phyloP scores from a whole-genome alignment of 2,113 vertebrate species.

The Solea solea region DNA sequence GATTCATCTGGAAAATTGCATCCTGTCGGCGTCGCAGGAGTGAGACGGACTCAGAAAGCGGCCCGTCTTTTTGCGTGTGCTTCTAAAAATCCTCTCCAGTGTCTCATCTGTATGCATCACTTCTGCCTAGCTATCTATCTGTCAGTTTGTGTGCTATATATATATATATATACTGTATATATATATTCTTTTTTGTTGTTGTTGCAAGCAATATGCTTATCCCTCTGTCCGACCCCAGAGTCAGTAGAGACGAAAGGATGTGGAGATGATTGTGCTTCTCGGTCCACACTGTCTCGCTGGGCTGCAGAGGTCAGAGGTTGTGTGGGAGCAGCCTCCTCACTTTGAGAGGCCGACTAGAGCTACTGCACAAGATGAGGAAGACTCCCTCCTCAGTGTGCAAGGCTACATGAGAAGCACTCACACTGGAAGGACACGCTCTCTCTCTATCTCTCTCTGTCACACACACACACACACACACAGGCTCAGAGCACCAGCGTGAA shows the following conservation, averaged over 20 bases:
- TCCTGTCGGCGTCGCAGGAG: slow-evolving; percentile 52
- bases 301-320: slow-evolving; percentile 74
- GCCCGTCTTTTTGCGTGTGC: slow-evolving; percentile 56
- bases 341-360: slow-evolving; percentile 39
- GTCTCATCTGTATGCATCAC: slow-evolving; percentile 32
- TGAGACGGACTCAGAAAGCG: slow-evolving; percentile 44
- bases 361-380: slow-evolving; percentile 51
- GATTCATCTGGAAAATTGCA: slow-evolving; percentile 57
- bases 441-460: too few relatives aligned
- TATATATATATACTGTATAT: too few relatives aligned
- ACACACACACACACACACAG: slow-evolving; percentile 25
- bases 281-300: slow-evolving; percentile 52
- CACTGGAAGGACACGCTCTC: slow-evolving; percentile 12
- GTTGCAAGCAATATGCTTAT: slow-evolving; percentile 58
- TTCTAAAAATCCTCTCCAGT: slow-evolving; percentile 55
- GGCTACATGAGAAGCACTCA: slow-evolving; percentile 65
- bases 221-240: slow-evolving; percentile 46
- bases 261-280: slow-evolving; percentile 73
- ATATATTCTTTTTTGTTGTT: slow-evolving; percentile 28
- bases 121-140: slow-evolving; percentile 9
- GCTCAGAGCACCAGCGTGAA: slow-evolving; percentile 37
- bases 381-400: slow-evolving; percentile 46
- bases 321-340: slow-evolving; percentile 59
- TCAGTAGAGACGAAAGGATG: slow-evolving; percentile 53
- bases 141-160: slow-evolving; percentile 60